phyloP scores from a whole-genome alignment of 2,888 invertebrate species.

The Leucophenga maculata region DNA sequence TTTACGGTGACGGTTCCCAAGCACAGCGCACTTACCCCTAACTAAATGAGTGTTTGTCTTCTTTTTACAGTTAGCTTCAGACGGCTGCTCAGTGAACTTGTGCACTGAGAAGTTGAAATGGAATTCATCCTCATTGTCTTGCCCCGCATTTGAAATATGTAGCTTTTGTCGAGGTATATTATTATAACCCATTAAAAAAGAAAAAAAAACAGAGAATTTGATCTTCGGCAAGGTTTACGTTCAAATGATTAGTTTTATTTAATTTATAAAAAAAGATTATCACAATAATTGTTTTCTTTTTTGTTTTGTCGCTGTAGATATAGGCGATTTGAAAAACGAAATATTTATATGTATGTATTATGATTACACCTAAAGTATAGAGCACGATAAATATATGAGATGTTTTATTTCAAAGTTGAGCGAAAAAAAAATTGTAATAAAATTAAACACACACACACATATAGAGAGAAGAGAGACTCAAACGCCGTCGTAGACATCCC shows the following conservation, averaged over 20 bases:
- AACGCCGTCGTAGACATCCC: slow-evolving; percentile 11
- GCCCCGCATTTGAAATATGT: no score
- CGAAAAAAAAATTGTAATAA: no score
- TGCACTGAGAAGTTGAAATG: no score
- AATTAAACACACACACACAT: background rate
- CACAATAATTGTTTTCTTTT: slow-evolving; percentile 59
- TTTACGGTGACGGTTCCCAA: no score
- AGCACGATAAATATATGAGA: slow-evolving; percentile 9
- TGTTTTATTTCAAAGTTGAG: background rate
- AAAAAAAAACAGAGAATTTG: slow-evolving; percentile 18
- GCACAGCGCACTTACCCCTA: no score
- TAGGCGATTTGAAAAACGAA: slow-evolving; percentile 41
- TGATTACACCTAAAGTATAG: slow-evolving; percentile 34
- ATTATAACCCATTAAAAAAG: background rate
- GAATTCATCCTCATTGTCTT: no score
- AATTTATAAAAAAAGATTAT: slow-evolving; percentile 60
- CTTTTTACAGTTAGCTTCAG: no score
- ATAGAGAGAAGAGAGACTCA: background rate
- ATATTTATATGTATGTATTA: slow-evolving; percentile 3
- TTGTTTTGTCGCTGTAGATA: slow-evolving; percentile 48
- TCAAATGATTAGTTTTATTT: slow-evolving; percentile 45
- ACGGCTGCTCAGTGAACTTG: no score
- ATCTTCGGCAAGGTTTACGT: slow-evolving; percentile 25
- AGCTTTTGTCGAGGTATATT: no score
- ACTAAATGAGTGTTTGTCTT: no score